Conservation (phyloP, 2,888 invertebrate genomes). For the Listrodromus nycthemerus region DNA sequence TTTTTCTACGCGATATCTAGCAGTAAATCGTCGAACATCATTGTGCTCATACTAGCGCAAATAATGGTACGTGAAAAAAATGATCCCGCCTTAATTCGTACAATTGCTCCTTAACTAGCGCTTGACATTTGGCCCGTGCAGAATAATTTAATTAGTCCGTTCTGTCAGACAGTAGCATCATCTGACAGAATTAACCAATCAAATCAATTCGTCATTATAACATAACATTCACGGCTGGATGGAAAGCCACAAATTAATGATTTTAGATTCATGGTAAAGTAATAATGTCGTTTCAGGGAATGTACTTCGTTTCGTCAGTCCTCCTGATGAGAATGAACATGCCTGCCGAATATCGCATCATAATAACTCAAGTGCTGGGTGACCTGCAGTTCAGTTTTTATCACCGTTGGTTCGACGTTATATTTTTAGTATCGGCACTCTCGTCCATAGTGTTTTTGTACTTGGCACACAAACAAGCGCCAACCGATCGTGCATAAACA, state of each 20-base stretch:
- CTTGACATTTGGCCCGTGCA: too few species aligned
- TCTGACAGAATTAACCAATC: too few species aligned
- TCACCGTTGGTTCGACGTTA: conserved; percentile 99
- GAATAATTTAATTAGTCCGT: too few species aligned
- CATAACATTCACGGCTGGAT: too few species aligned
- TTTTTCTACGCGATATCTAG: conserved; percentile 99
- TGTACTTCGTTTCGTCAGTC: conserved; percentile 99
- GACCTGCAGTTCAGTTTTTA: conserved; percentile 99
- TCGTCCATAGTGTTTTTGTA: conserved; percentile 98
- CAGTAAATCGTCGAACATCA: conserved; percentile 99
- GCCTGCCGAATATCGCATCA: conserved; percentile 98
- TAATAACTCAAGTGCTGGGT: conserved; percentile 96
- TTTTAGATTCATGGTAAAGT: not conserved
- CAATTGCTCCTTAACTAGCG: too few species aligned
- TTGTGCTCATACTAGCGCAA: conserved; percentile 98
- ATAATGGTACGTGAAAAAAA: conserved; percentile 91
- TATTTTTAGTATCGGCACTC: conserved; percentile 98
- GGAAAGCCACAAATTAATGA: too few species aligned
- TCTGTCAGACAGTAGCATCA: too few species aligned
- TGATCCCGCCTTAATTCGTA: not conserved
- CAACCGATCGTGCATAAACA: conserved; percentile 81
- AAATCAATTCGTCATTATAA: too few species aligned
- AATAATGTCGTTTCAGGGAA: conserved; percentile 88
- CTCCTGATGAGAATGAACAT: conserved; percentile 99
- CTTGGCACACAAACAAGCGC: conserved; percentile 96